phyloP scores from a whole-genome alignment of 2,888 invertebrate species.

The Lithosia quadra region DNA sequence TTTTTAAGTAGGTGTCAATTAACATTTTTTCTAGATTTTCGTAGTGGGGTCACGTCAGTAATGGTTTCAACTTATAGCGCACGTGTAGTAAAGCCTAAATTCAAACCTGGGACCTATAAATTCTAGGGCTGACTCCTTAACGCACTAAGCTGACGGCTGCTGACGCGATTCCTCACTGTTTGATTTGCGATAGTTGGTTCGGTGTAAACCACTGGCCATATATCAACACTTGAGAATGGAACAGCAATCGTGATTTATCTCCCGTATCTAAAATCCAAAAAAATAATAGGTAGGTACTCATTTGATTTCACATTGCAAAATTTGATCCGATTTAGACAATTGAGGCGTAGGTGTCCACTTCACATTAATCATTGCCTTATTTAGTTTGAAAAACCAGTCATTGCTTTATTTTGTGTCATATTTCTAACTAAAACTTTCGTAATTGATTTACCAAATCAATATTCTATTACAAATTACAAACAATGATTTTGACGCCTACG shows the following conservation, averaged over 20 bases:
- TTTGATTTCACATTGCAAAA: conserved; percentile 22
- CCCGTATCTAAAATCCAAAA: not conserved
- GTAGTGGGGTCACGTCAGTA: too few species aligned
- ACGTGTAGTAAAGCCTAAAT: too few species aligned
- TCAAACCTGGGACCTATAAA: too few species aligned
- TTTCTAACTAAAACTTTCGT: not conserved
- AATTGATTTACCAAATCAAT: not conserved
- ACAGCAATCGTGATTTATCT: not conserved
- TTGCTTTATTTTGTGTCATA: not conserved
- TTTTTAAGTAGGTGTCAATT: too few species aligned
- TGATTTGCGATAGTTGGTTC: too few species aligned
- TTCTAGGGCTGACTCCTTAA: too few species aligned
- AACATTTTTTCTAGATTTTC: too few species aligned
- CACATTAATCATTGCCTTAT: conserved; percentile 14
- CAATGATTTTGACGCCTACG: not conserved
- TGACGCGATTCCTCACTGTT: too few species aligned
- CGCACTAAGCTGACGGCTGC: too few species aligned
- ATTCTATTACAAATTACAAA: not conserved
- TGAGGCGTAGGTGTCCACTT: conserved; percentile 13
- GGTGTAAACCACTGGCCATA: too few species aligned
- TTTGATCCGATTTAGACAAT: conserved; percentile 21
- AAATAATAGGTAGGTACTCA: too few species aligned
- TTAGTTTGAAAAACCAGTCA: conserved; percentile 2
- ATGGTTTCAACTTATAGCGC: too few species aligned
- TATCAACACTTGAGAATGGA: not conserved